phyloP scores from a whole-genome alignment of 2,113 vertebrate genomes.

The Bos taurus region DNA sequence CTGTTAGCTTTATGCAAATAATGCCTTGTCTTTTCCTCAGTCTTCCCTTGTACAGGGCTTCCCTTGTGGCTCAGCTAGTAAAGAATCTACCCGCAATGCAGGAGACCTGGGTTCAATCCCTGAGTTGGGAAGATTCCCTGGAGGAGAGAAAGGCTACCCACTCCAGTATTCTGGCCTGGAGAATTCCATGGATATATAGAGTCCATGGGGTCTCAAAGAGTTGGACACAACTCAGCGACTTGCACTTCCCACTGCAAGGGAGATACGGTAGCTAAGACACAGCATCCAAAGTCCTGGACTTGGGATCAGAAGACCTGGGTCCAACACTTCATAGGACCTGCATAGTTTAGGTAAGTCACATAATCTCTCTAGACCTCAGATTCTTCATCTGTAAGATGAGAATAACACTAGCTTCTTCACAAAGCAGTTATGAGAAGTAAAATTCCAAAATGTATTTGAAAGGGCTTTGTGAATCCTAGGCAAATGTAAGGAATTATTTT shows the following conservation, averaged over 20 bases:
- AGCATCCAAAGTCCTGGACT: neutral
- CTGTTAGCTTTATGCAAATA: neutral
- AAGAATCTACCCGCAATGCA: neutral
- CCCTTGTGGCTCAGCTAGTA: neutral
- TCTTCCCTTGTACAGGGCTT: neutral
- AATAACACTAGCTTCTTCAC: neutral
- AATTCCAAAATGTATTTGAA: constrained; percentile 1
- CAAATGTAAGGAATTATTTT: neutral
- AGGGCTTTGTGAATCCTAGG: neutral
- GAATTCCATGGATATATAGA: neutral
- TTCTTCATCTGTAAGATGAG: neutral
- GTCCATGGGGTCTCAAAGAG: neutral
- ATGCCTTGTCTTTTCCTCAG: neutral
- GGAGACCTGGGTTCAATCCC: neutral
- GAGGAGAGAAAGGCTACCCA: neutral
- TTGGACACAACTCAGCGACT: neutral
- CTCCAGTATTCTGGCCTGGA: neutral
- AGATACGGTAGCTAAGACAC: neutral
- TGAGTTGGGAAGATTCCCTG: neutral
- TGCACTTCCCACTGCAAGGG: neutral
- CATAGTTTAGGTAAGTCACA: neutral
- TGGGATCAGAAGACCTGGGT: neutral
- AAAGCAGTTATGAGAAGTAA: neutral
- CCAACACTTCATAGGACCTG: neutral
- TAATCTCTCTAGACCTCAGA: neutral